phyloP scores from a whole-genome alignment of 2,113 vertebrate genomes.

The Tor tambroides region DNA sequence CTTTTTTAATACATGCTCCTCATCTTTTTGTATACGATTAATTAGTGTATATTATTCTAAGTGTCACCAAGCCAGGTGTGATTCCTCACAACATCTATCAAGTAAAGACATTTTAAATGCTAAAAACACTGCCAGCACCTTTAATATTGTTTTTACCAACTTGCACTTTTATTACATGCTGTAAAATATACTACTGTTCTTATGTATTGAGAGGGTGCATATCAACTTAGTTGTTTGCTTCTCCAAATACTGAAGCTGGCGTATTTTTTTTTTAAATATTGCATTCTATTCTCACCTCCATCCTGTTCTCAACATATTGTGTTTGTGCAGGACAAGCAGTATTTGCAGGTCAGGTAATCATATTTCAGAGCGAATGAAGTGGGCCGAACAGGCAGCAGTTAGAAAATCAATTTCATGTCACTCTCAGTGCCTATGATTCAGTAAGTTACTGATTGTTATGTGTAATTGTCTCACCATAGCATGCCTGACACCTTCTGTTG shows the following conservation, averaged over 20 bases:
- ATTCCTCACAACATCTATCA: too few species aligned
- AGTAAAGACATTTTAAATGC: too few species aligned
- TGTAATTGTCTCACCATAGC: conserved; percentile 31
- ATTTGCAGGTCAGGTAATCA: conserved; percentile 37
- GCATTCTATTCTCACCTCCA: neutral
- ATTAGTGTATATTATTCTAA: too few species aligned
- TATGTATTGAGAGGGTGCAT: too few species aligned
- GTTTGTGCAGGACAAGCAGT: conserved; percentile 30
- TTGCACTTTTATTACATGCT: too few species aligned
- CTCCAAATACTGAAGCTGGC: neutral
- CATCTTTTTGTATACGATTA: too few species aligned
- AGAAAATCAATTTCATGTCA: conserved; percentile 38
- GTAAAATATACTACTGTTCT: too few species aligned
- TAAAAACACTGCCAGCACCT: too few species aligned
- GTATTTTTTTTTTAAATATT: neutral
- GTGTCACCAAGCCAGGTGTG: too few species aligned
- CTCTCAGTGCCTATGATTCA: conserved; percentile 27
- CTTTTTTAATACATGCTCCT: too few species aligned
- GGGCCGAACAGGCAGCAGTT: conserved; percentile 2
- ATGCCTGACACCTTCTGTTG: neutral
- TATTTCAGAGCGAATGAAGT: conserved; percentile 33
- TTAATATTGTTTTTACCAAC: too few species aligned
- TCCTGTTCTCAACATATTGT: neutral
- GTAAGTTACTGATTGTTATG: conserved; percentile 21
- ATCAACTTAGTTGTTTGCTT: neutral